A percentile compares a stretch with the other conserved stretches of the same genome.
Evolutionary conservation across 23 tunicate genomes (phyloP).

Genomic region (Ciona savignyi): DNA sequence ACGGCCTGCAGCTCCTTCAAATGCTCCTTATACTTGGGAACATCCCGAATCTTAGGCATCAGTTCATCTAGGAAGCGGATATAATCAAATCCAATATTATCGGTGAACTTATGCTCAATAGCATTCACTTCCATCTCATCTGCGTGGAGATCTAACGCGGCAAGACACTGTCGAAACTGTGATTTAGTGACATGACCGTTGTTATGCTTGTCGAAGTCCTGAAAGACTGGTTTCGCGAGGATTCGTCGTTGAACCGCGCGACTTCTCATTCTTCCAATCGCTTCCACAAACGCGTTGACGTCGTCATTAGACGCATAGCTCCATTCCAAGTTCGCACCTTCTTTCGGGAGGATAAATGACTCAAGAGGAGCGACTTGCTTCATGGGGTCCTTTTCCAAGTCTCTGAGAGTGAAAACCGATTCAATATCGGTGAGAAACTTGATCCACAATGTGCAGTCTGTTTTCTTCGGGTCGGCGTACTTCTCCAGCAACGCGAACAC

Average conservation of each 20-base stretch:
- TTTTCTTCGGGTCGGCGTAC: constrained; percentile 54
- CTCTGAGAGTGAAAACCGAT: constrained; percentile 56
- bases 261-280: constrained; percentile 67
- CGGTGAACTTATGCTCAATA: constrained; percentile 53
- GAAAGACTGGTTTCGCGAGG: constrained; percentile 88
- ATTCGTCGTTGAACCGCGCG: constrained; percentile 44
- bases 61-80: constrained; percentile 54
- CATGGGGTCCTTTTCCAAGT: constrained; percentile 75
- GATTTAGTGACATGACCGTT: constrained; percentile 83
- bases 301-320: constrained; percentile 8
- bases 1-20: constrained; percentile 58
- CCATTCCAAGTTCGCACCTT: constrained; percentile 48
- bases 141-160: constrained; percentile 50
- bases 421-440: constrained; percentile 65
- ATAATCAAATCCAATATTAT: constrained; percentile 80
- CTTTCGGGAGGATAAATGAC: constrained; percentile 60
- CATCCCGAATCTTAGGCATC: constrained; percentile 34
- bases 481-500: constrained; percentile 30
- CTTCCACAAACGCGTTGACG: constrained; percentile 33
- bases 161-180: constrained; percentile 76
- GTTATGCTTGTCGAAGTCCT: constrained; percentile 88
- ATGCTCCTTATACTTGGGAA: constrained; percentile 55
- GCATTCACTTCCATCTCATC: constrained; percentile 76
- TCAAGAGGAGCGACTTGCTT: constrained; percentile 44
- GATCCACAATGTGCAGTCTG: constrained; percentile 47